Percentiles rank a stretch among this genome's conserved stretches.
Evolutionary conservation across 2,888 invertebrate species (phyloP).

Genomic region (Rhamphomyia laevipes): DNA sequence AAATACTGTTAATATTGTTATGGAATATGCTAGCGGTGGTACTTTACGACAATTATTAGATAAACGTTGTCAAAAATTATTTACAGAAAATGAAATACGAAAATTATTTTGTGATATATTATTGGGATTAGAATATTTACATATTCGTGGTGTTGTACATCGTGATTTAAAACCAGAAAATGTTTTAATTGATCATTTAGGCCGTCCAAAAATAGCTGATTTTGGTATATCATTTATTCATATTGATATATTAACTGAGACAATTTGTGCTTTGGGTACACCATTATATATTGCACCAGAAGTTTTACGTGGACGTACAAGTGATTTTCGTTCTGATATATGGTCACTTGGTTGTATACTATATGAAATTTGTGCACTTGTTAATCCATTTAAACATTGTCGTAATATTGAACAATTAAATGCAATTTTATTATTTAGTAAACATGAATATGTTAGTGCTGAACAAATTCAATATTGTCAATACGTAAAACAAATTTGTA

Average conservation of each 20-base stretch:
- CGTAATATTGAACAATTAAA: conserved; percentile 9
- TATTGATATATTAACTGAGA: conserved; percentile 13
- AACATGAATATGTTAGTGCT: too few relatives aligned
- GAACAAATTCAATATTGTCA: conserved; percentile 9
- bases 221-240: conserved; percentile 44
- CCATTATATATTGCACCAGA: conserved; percentile 67
- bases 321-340: conserved; percentile 59
- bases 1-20: conserved; percentile 29
- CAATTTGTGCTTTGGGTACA: conserved; percentile 43
- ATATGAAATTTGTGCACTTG: conserved; percentile 46
- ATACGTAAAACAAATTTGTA: conserved; percentile 25
- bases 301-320: conserved; percentile 49
- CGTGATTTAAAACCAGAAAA: conserved; percentile 65
- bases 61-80: not conserved
- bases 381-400: conserved; percentile 23
- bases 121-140: conserved; percentile 34
- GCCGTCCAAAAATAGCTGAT: conserved; percentile 60
- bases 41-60: conserved; percentile 27
- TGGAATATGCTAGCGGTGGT: conserved; percentile 32
- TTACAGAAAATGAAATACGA: conserved; percentile 21
- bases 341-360: conserved; percentile 63
- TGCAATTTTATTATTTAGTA: too few relatives aligned
- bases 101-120: conserved; percentile 38
- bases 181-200: conserved; percentile 51
- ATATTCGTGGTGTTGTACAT: conserved; percentile 40